Evolutionary conservation across 1,140 invertebrate species (phyloP).

Genomic region (Zaprionus vittiger): DNA sequence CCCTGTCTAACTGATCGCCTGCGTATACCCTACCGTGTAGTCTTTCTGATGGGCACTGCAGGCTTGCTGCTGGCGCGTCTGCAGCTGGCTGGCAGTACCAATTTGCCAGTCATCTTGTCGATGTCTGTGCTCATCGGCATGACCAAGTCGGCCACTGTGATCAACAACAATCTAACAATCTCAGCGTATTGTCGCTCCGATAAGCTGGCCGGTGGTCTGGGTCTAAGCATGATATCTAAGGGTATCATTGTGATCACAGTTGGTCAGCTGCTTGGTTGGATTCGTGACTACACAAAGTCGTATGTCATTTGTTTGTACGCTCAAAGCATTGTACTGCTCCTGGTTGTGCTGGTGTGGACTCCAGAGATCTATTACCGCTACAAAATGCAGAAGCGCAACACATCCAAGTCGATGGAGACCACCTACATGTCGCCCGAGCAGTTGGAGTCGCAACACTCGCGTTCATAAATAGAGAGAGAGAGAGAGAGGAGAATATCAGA

Average conservation of each 20-base stretch:
- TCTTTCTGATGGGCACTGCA: conserved; percentile 85
- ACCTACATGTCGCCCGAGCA: conserved; percentile 55
- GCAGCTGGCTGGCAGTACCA: conserved; percentile 59
- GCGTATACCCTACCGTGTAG: conserved; percentile 86
- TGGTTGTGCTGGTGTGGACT: conserved; percentile 87
- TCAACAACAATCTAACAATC: conserved; percentile 89
- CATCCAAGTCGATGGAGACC: conserved; percentile 57
- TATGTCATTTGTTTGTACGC: conserved; percentile 87
- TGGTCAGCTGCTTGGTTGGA: conserved; percentile 89
- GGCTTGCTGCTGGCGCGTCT: conserved; percentile 64
- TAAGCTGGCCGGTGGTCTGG: conserved; percentile 88
- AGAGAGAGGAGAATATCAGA: background rate
- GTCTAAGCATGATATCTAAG: conserved; percentile 90
- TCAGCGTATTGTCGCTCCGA: conserved; percentile 87
- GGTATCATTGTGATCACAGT: conserved; percentile 88
- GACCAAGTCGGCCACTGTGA: conserved; percentile 86
- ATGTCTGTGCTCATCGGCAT: conserved; percentile 72
- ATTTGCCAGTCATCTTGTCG: conserved; percentile 56
- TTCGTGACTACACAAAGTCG: conserved; percentile 87
- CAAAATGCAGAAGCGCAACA: conserved; percentile 48
- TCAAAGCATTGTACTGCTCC: conserved; percentile 86
- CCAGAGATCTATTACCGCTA: conserved; percentile 85
- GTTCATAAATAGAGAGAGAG: conserved; percentile 10
- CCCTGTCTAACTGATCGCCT: conserved; percentile 88
- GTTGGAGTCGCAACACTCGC: conserved; percentile 42